Evolutionary conservation across 1,140 invertebrate species (phyloP).

Genomic region (Drosophila leontia): DNA sequence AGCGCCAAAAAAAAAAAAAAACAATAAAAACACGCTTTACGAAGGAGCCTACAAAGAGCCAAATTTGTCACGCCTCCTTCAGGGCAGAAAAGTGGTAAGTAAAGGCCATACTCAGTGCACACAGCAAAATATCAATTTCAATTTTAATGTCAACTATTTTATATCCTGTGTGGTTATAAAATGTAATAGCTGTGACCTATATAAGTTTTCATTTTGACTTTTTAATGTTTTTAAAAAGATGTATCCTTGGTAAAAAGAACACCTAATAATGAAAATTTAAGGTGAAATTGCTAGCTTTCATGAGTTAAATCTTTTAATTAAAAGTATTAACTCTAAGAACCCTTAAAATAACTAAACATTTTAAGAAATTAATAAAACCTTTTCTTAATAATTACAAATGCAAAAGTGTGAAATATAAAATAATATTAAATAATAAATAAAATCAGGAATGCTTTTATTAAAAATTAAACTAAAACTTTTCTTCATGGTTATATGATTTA

Average conservation of each 20-base stretch:
- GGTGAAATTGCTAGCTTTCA: not conserved
- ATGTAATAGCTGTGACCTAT: constrained; percentile 7
- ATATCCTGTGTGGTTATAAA: not conserved
- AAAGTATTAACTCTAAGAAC: not conserved
- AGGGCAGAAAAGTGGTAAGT: constrained; percentile 3
- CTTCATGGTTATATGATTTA: no score
- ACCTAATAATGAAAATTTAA: not conserved
- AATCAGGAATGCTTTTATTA: no score
- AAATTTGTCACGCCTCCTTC: constrained; percentile 32
- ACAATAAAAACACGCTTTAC: constrained; percentile 2
- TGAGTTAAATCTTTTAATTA: not conserved
- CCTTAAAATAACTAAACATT: no score
- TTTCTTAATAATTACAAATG: no score
- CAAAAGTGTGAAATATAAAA: no score
- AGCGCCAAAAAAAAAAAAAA: constrained; percentile 4
- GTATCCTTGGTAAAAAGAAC: not conserved
- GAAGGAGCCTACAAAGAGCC: not conserved
- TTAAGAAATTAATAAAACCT: no score
- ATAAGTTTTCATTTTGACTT: no score
- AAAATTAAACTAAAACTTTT: no score
- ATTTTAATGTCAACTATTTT: constrained; percentile 20
- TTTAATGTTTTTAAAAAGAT: not conserved
- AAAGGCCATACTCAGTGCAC: not conserved
- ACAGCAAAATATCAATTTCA: constrained; percentile 18
- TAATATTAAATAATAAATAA: no score